Percentiles rank a stretch among this genome's conserved stretches.
Conservation (phyloP, 2,797 vertebrate genomes). For the Scolopax bukidnonensis region DNA sequence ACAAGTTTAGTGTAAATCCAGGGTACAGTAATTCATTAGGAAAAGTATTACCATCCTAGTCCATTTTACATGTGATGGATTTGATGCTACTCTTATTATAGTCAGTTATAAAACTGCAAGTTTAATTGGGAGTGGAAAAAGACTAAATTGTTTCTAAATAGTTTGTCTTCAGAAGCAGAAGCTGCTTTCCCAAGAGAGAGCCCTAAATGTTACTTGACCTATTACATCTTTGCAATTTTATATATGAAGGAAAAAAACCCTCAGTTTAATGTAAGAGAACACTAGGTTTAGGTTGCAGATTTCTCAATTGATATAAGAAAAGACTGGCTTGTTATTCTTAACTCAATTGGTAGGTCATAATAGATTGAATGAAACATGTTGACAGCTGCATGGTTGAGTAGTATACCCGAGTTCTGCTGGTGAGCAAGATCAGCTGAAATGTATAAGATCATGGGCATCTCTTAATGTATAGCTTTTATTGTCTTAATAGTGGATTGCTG, state of each 20-base stretch:
- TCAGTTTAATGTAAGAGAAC: neutral
- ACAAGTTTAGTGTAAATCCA: neutral
- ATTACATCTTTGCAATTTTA: neutral
- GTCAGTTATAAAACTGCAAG: neutral
- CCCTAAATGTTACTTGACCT: neutral
- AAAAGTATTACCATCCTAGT: neutral
- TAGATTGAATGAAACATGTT: neutral
- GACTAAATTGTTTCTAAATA: neutral
- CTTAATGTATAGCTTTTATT: neutral
- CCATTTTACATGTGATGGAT: neutral
- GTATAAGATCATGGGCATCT: accelerated
- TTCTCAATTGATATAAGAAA: neutral
- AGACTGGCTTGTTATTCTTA: neutral
- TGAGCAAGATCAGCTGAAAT: neutral
- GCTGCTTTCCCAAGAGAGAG: neutral
- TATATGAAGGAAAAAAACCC: neutral
- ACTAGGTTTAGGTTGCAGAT: neutral
- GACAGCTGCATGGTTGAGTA: neutral
- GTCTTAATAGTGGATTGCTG: constrained; percentile 92
- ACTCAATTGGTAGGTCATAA: neutral
- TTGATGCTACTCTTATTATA: neutral
- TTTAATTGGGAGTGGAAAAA: neutral
- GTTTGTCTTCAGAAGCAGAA: neutral
- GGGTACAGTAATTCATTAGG: neutral
- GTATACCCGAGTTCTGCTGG: neutral